Percentiles rank a stretch among this genome's conserved stretches.
phyloP scores from a whole-genome alignment of 2,113 vertebrate genomes.

The Pogonocichla stellata region DNA sequence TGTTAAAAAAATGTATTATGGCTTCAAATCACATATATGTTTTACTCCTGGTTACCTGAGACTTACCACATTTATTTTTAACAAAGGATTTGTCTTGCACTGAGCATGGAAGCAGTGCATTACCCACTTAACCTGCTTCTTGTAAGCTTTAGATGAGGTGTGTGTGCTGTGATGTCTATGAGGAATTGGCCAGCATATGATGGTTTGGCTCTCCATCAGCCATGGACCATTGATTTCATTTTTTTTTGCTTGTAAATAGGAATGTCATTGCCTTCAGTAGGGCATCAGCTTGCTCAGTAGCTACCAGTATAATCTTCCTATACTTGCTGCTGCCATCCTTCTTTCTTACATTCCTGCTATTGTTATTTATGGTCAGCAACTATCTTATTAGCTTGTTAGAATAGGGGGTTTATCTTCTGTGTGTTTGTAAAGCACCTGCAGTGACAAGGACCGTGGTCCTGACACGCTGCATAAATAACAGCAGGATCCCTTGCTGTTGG shows the following conservation, averaged over 20 bases:
- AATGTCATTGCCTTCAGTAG: neutral
- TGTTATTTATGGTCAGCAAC: conserved; percentile 3
- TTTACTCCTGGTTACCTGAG: neutral
- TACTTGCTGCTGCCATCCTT: neutral
- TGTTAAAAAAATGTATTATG: neutral
- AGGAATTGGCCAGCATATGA: neutral
- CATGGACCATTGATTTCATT: neutral
- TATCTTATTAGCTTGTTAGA: conserved; percentile 24
- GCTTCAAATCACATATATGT: neutral
- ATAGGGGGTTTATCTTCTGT: neutral
- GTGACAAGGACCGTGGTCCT: neutral
- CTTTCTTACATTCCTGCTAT: neutral
- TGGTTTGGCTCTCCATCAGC: neutral
- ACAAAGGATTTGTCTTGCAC: neutral
- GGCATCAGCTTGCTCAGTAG: neutral
- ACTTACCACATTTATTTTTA: neutral
- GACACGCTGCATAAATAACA: neutral
- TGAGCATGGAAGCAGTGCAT: neutral
- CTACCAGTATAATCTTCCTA: conserved; percentile 3
- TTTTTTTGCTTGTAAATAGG: neutral
- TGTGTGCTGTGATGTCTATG: neutral
- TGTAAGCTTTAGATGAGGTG: neutral
- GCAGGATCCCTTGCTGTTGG: neutral
- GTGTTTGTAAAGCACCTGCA: neutral
- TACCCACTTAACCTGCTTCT: neutral